Base-by-base conservation (phyloP, 1,140 invertebrate species). In the Drosophila bipectinata region DNA sequence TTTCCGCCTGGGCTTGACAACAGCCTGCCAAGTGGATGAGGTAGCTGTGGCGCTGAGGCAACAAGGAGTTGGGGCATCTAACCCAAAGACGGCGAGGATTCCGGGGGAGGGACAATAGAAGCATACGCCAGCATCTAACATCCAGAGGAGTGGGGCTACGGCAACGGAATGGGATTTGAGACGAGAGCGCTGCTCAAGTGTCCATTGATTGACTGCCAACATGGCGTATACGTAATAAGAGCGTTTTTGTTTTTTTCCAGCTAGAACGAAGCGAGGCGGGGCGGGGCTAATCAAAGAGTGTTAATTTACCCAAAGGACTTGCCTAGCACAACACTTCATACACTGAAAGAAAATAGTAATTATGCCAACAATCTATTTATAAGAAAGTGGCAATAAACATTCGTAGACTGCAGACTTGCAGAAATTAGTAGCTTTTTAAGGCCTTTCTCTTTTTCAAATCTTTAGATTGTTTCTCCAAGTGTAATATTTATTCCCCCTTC, bases 241-340 rank as follows among this genome's bases (percentile, higher is more conserved):
- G 67, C 52, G 59, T 73, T 73, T 72, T 72, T 72, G 69, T 72
- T 72, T 72, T 69, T 72, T 71, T 32, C 14, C 2, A 44, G 41
- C 44, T 4, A 10, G 53, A 14, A 14, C 4, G 39, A 48, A 28
- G 32, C 47, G 58, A 61, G 21, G 18, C 3, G 39, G 55, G 37
- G 39, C 47, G 58, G 61, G 14, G 71, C 81, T 85, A 85, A 85
- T 85, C 81, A 85, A 85, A 85, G 82, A 87, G 83, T 88, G 83
- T 88, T 87, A 87, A 87, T 87, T 87, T 87, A 79, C 83, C 83
- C 83, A 87, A 79, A 83, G 83, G 83, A 87, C 79, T 77, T 69
- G 58, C 66, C 71, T 49, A 48, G 37, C 52, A 79, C 72, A 69
- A 71, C 63, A 71, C 30, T 53, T 30, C 9, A 15, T 12, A 44